These are phyloP conservation scores for Hippocampus kuda DNA, from an alignment of 2,797 vertebrate species.

Conservation along the genomic window DNA sequence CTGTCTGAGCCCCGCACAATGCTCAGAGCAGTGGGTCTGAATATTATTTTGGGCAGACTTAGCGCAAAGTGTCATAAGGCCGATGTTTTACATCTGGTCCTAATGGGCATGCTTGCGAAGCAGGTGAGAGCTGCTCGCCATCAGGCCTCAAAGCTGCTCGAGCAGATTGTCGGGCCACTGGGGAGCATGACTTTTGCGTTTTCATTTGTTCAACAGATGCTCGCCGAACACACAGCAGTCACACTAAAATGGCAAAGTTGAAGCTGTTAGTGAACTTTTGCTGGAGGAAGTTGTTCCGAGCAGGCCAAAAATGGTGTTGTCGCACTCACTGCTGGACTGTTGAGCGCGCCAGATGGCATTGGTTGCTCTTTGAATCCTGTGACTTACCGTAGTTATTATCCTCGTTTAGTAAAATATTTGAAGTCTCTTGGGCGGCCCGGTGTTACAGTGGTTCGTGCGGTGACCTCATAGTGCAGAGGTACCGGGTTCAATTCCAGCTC, in stretches of 20 bases:
- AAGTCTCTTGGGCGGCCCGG: too few relatives aligned
- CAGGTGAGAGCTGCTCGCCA: background rate
- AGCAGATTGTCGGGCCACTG: background rate
- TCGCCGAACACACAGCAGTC: background rate
- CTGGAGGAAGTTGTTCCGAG: background rate
- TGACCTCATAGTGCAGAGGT: too few relatives aligned
- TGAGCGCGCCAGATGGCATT: background rate
- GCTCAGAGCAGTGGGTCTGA: background rate
- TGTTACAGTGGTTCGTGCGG: too few relatives aligned
- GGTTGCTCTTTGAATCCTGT: background rate
- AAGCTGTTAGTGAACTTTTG: background rate
- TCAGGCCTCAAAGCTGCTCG: background rate
- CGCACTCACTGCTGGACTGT: background rate
- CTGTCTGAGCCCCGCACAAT: background rate
- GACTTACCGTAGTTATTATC: background rate
- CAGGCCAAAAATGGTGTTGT: background rate
- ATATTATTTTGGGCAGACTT: background rate
- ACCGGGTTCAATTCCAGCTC: too few relatives aligned
- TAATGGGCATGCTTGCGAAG: background rate
- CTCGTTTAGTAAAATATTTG: too few relatives aligned
- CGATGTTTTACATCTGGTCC: background rate
- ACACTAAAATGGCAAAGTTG: background rate
- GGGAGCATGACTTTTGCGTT: background rate
- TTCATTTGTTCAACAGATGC: conserved; percentile 2
- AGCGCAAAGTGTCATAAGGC: background rate